Percentiles rank a stretch among this genome's conserved stretches.
Conservation (phyloP, 2,797 vertebrate genomes). For the Sphaeramia orbicularis region DNA sequence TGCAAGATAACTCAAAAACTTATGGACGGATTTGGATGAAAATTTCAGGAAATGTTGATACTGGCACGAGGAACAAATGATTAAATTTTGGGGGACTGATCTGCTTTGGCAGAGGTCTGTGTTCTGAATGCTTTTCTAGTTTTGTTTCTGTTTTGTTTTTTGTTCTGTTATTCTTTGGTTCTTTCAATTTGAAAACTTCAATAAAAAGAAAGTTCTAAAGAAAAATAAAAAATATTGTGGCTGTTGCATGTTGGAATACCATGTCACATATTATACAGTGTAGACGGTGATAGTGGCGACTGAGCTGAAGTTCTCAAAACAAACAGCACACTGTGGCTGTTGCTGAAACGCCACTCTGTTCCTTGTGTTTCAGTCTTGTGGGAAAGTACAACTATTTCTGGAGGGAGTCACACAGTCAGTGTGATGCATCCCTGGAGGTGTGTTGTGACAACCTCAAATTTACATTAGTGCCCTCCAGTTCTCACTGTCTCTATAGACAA, state of each 20-base stretch:
- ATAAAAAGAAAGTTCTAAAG: too few relatives aligned
- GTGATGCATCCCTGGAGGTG: constrained; percentile 40
- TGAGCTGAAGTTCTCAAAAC: not conserved
- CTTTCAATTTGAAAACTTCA: too few relatives aligned
- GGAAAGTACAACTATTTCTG: constrained; percentile 49
- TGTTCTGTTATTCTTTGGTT: too few relatives aligned
- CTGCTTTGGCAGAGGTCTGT: too few relatives aligned
- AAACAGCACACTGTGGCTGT: constrained; percentile 10
- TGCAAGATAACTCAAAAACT: too few relatives aligned
- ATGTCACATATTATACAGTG: not conserved
- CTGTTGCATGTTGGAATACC: not conserved
- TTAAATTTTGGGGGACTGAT: too few relatives aligned
- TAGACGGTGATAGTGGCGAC: not conserved
- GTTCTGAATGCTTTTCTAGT: too few relatives aligned
- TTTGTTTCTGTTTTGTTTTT: too few relatives aligned
- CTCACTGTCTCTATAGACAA: constrained; percentile 62
- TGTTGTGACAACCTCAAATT: constrained; percentile 69
- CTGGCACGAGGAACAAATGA: too few relatives aligned
- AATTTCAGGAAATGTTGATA: too few relatives aligned
- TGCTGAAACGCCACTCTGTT: not conserved
- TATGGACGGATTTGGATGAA: too few relatives aligned
- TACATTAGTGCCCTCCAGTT: constrained; percentile 50
- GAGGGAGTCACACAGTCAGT: constrained; percentile 27
- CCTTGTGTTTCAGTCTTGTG: constrained; percentile 42
- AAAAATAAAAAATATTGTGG: too few relatives aligned